phyloP scores from a whole-genome alignment of 2,797 vertebrate genomes.

The Microtus obscurus region DNA sequence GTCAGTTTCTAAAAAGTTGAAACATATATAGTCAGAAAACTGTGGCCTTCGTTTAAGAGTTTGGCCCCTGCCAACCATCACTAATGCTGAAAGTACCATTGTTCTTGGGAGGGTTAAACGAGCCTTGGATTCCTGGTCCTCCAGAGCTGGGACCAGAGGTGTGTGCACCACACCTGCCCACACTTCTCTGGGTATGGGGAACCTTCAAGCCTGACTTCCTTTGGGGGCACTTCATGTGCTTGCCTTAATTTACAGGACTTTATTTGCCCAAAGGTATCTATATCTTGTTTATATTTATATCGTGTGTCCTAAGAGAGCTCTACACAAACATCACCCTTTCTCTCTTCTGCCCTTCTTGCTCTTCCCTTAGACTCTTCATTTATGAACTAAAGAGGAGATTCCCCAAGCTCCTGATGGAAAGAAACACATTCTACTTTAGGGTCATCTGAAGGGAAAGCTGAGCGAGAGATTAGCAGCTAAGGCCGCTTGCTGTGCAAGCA shows the following conservation, averaged over 20 bases:
- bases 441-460: neutral
- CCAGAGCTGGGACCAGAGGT: neutral
- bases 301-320: neutral
- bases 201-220: neutral
- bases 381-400: slow-evolving; percentile 19
- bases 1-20: neutral
- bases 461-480: neutral
- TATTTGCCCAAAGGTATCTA: slow-evolving; percentile 46
- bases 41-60: neutral
- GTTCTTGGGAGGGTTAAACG: slow-evolving; percentile 1
- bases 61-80: neutral
- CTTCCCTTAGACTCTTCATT: slow-evolving; percentile 9
- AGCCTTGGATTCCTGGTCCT: neutral
- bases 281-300: neutral
- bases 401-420: neutral
- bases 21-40: neutral
- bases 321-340: neutral
- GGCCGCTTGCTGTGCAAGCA: no score
- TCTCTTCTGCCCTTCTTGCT: neutral
- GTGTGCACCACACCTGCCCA: neutral
- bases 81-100: neutral
- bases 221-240: neutral
- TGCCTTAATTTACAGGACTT: neutral
- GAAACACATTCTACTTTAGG: neutral
- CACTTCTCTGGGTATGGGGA: neutral